phyloP scores from a whole-genome alignment of 2,888 invertebrate genomes.

The Mythimna impura region DNA sequence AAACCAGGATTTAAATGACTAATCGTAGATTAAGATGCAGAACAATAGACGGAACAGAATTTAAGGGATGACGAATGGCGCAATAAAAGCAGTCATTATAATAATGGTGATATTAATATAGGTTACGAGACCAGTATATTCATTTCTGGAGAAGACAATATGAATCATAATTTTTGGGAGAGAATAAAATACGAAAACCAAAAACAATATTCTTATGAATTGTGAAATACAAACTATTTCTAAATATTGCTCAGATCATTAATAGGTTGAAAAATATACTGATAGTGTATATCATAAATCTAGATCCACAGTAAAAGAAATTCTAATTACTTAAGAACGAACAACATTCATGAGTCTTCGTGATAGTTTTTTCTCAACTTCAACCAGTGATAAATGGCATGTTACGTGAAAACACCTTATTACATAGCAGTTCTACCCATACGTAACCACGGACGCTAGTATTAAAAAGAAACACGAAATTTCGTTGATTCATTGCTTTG shows the following conservation, averaged over 20 bases:
- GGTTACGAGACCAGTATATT: conserved; percentile 34
- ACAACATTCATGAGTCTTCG: conserved; percentile 10
- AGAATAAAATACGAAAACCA: neutral
- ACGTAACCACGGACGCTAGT: conserved; percentile 70
- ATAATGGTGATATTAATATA: conserved; percentile 28
- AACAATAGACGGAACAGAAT: conserved; percentile 40
- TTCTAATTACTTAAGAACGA: conserved; percentile 30
- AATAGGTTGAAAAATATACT: neutral
- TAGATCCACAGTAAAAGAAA: conserved; percentile 18
- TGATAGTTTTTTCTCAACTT: conserved; percentile 48
- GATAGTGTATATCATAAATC: conserved; percentile 8
- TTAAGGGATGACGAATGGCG: conserved; percentile 21
- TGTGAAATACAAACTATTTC: neutral
- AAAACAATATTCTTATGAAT: neutral
- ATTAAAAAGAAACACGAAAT: conserved; percentile 75
- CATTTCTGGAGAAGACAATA: conserved; percentile 30
- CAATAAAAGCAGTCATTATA: conserved; percentile 28
- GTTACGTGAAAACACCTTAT: conserved; percentile 47
- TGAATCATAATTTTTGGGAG: conserved; percentile 17
- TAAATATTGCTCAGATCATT: neutral
- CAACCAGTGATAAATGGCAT: conserved; percentile 62
- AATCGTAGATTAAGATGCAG: conserved; percentile 42
- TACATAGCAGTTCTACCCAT: conserved; percentile 69
- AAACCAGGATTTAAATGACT: conserved; percentile 36
- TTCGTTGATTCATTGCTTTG: conserved; percentile 82